These are phyloP conservation scores for Acanthornis magna DNA, from an alignment of 2,797 vertebrate genomes.

Conservation along the genomic window DNA sequence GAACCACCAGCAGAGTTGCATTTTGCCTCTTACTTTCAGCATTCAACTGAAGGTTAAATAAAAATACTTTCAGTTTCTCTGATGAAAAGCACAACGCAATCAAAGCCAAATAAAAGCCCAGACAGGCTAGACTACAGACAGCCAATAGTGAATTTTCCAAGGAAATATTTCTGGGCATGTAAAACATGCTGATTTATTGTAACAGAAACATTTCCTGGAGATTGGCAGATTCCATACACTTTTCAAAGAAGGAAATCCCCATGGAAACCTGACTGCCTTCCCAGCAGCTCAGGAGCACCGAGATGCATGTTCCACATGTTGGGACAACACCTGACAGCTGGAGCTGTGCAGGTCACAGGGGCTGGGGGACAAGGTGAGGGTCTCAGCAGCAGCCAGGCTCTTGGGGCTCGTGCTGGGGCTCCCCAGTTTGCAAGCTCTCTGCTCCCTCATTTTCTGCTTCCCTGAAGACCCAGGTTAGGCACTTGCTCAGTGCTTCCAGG, in stretches of 20 bases:
- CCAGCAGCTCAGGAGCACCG: not conserved
- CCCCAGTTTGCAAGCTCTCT: not conserved
- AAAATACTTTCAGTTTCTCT: not conserved
- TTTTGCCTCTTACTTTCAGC: not conserved
- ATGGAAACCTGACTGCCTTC: constrained; percentile 45
- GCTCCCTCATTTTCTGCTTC: not conserved
- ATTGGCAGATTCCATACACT: not conserved
- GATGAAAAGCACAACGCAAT: not conserved
- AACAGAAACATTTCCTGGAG: constrained; percentile 11
- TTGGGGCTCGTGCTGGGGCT: not conserved
- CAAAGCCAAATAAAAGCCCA: constrained; percentile 5
- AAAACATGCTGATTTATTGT: not conserved
- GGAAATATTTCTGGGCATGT: not conserved
- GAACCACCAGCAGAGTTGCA: not conserved
- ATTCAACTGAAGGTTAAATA: constrained; percentile 14
- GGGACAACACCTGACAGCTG: not conserved
- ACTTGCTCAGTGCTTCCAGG: not conserved
- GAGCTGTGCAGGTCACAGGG: not conserved
- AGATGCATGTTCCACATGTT: rapidly evolving
- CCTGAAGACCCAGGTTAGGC: not conserved
- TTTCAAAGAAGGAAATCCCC: constrained; percentile 34
- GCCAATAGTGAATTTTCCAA: not conserved
- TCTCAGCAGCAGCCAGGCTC: not conserved
- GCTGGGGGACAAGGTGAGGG: not conserved
- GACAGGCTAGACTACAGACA: not conserved